Conservation (phyloP, 2,113 vertebrate genomes). For the Poeciliopsis occidentalis region DNA sequence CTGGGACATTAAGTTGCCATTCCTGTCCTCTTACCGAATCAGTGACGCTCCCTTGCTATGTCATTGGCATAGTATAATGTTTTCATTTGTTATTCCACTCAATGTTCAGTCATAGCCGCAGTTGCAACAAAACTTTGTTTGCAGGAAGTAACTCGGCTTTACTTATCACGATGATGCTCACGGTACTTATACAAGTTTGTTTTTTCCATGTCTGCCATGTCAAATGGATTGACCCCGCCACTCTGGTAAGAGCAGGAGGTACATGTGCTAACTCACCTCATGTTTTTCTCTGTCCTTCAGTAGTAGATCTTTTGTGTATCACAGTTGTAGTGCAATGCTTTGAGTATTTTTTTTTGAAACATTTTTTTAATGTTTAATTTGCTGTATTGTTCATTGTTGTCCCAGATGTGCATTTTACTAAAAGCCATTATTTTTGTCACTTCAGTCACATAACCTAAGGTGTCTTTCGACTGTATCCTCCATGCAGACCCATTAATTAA, state of each 20-base stretch:
- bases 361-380: background rate
- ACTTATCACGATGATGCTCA: constrained; percentile 51
- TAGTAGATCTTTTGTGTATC: constrained; percentile 41
- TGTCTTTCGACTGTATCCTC: background rate
- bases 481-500: no score
- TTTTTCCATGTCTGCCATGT: constrained; percentile 97
- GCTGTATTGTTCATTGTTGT: constrained; percentile 6
- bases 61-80: constrained; percentile 42
- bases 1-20: background rate
- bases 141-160: constrained; percentile 26
- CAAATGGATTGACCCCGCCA: constrained; percentile 90
- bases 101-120: constrained; percentile 25
- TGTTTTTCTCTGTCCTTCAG: constrained; percentile 41
- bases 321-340: constrained; percentile 35
- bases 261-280: constrained; percentile 72
- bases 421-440: constrained; percentile 16
- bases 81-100: constrained; percentile 36
- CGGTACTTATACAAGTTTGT: constrained; percentile 96
- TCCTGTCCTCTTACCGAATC: constrained; percentile 31
- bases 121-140: constrained; percentile 25
- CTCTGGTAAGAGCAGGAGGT: constrained; percentile 99
- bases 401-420: constrained; percentile 43
- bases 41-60: constrained; percentile 22
- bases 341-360: background rate
- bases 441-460: constrained; percentile 5